These are phyloP conservation scores for Diploscapter pachys DNA, from an alignment of 1,140 invertebrate species.

Conservation along the genomic window DNA sequence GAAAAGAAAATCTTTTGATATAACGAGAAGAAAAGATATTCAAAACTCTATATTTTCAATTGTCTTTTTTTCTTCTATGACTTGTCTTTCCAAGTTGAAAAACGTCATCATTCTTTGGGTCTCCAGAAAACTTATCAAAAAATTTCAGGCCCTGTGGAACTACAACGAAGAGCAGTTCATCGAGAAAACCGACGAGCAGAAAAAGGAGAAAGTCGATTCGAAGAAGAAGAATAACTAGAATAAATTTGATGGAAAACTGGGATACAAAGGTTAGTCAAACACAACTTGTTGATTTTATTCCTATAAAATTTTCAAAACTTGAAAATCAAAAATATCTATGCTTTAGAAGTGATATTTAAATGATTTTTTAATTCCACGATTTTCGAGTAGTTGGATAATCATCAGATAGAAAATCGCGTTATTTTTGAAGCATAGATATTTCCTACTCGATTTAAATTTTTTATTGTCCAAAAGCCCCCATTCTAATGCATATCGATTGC, in stretches of 20 bases:
- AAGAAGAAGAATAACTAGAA: conserved; percentile 38
- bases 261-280: conserved; percentile 7
- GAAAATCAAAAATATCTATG: conserved; percentile 2
- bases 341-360: conserved; percentile 1
- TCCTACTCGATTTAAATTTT: no score
- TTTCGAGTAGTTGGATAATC: not conserved
- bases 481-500: no score
- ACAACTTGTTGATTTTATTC: conserved; percentile 15
- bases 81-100: not conserved
- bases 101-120: not conserved
- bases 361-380: not conserved
- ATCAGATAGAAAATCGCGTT: no score
- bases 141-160: conserved; percentile 62
- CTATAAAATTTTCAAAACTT: not conserved
- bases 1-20: no score
- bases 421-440: no score
- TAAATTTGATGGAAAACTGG: not conserved
- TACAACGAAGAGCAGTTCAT: conserved; percentile 54
- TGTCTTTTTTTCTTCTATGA: no score
- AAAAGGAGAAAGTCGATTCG: conserved; percentile 34
- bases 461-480: no score
- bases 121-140: not conserved
- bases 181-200: conserved; percentile 38
- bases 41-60: no score
- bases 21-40: no score